phyloP scores from a whole-genome alignment of 2,888 invertebrate species.

The Drosophila prostipennis region DNA sequence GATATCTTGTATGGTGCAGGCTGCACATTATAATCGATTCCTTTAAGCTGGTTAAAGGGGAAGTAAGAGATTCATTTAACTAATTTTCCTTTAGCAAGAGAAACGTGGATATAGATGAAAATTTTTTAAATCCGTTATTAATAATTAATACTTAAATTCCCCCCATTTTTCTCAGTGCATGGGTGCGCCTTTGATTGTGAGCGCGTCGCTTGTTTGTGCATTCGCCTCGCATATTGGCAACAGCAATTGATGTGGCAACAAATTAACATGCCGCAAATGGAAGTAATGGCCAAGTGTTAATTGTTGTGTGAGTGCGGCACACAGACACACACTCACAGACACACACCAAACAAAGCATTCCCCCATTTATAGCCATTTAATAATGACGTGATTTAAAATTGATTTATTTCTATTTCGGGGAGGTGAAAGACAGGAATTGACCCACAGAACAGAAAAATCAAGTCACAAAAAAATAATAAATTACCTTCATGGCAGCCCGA shows the following conservation, averaged over 20 bases:
- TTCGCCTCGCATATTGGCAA: slow-evolving; percentile 72
- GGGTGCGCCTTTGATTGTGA: slow-evolving; percentile 15
- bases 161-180: not conserved
- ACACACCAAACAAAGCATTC: slow-evolving; percentile 11
- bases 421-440: slow-evolving; percentile 32
- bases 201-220: slow-evolving; percentile 40
- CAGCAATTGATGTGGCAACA: slow-evolving; percentile 82
- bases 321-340: slow-evolving; percentile 18
- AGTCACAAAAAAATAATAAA: slow-evolving; percentile 56
- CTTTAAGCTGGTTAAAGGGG: too few relatives aligned
- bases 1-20: too few relatives aligned
- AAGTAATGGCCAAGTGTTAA: slow-evolving; percentile 81
- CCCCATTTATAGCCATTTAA: slow-evolving; percentile 49
- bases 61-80: too few relatives aligned
- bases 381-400: slow-evolving; percentile 62
- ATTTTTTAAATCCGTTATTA: too few relatives aligned
- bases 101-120: too few relatives aligned
- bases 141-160: too few relatives aligned
- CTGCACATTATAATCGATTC: too few relatives aligned
- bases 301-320: slow-evolving; percentile 62
- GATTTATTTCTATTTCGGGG: slow-evolving; percentile 43
- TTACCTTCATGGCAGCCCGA: slow-evolving; percentile 41
- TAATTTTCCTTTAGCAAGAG: too few relatives aligned
- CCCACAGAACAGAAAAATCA: slow-evolving; percentile 35
- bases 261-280: slow-evolving; percentile 83